Evolutionary conservation across 2,113 vertebrate species (phyloP), one percentile per base, ranked within the genome.

Genomic region (Sardina pilchardus): DNA sequence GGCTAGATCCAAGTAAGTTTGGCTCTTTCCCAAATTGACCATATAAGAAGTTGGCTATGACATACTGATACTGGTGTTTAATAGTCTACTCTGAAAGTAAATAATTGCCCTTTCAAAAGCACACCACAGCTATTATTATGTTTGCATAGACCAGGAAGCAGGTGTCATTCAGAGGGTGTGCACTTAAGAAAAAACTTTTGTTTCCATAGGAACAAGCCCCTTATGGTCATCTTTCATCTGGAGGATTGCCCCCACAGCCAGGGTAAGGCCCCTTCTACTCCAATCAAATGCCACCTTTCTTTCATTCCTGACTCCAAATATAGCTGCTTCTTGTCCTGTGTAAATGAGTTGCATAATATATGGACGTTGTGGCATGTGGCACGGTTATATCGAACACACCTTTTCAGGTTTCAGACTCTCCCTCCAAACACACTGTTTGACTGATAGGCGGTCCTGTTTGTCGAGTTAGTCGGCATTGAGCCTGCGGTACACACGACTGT

Each of bases 221-320:
- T 99, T 89, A 95, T 99, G 96, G 95, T 99, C 10, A 95, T 99
- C 88, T 97, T 99, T 67, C 98, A 99, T 91, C 90, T 99, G 85
- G 97, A 97, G 0, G 96, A 99, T 47, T 99, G 98, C 84, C 97
- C 96, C 0, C 97, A 99, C 93, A 97, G 97, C 89, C 95, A 96
- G 91, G 93, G 98, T 99, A 92, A 91, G 90, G 12, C 42, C 16
- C 50, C 0, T 59, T 21, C 30, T 34, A 8, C 9, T 34, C 63
- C 10, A 16, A 16, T 78, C 10, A 78, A 14, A 78, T 78, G 10
- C 30, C 30, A 78, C 4, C 14, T 12, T 36, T 71, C n/a, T 71
- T 71, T 30, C 30, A 71, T 71, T 26, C 63, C 63, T 4, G 7
- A 30, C 63, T 36, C 34, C 36, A 4, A 24, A 59, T 59, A 78